phyloP scores from a whole-genome alignment of 1,140 invertebrate species.

The Leptoteleia sp. region DNA sequence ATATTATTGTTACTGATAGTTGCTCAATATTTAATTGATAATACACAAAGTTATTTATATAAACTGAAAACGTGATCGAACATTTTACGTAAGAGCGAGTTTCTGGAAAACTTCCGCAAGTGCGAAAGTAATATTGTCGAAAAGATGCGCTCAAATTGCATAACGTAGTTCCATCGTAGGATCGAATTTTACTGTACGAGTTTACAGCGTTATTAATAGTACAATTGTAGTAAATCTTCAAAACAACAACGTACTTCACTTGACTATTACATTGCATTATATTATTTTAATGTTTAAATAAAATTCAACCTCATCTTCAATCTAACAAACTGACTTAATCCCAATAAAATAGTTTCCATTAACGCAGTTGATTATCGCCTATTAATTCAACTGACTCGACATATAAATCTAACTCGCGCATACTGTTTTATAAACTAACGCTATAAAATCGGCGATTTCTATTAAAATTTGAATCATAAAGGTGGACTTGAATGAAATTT shows the following conservation, averaged over 20 bases:
- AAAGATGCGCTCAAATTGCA: not conserved
- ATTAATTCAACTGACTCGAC: constrained; percentile 13
- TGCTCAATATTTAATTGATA: constrained; percentile 18
- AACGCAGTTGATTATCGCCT: constrained; percentile 19
- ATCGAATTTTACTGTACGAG: not conserved
- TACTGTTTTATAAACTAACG: constrained; percentile 18
- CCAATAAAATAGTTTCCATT: constrained; percentile 17
- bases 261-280: too few species aligned
- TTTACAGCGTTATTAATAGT: constrained; percentile 3
- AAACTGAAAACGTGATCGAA: not conserved
- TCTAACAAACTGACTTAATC: not conserved
- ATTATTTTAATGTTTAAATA: not conserved
- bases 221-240: constrained; percentile 1
- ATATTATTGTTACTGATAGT: constrained; percentile 7
- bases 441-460: constrained; percentile 3
- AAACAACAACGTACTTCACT: not conserved
- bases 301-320: not conserved
- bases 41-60: constrained; percentile 17
- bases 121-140: not conserved
- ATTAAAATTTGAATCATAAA: constrained; percentile 30
- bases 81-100: not conserved
- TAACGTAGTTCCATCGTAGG: not conserved
- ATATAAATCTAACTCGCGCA: constrained; percentile 25
- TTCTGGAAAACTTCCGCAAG: not conserved
- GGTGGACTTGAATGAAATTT: constrained; percentile 8